phyloP scores from a whole-genome alignment of 2,888 invertebrate genomes.

The Sphaeridia pumilis region DNA sequence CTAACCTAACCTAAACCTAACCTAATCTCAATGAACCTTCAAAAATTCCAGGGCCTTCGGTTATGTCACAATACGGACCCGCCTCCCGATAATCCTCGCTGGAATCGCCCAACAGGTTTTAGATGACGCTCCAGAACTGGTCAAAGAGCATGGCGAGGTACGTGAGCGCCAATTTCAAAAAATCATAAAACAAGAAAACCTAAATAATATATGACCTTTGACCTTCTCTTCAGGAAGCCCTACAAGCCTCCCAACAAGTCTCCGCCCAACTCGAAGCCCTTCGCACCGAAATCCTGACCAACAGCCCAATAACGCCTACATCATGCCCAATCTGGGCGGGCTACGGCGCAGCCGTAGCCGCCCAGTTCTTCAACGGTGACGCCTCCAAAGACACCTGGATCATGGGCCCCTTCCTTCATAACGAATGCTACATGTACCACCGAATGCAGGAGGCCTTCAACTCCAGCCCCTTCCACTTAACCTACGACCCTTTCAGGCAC shows the following conservation, averaged over 20 bases:
- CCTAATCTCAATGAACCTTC: neutral
- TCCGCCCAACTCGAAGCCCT: slow-evolving; percentile 67
- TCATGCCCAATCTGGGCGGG: slow-evolving; percentile 52
- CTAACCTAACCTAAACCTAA: neutral
- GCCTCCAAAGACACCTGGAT: slow-evolving; percentile 50
- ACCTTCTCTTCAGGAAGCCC: slow-evolving; percentile 45
- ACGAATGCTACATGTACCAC: slow-evolving; percentile 84
- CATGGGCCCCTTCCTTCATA: slow-evolving; percentile 69
- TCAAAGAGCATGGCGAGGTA: slow-evolving; percentile 52
- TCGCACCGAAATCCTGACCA: slow-evolving; percentile 80
- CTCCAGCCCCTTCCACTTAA: slow-evolving; percentile 41
- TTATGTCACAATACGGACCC: slow-evolving; percentile 67
- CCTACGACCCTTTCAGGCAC: slow-evolving; percentile 64
- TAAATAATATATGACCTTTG: neutral
- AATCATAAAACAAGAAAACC: slow-evolving; percentile 1
- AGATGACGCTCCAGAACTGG: slow-evolving; percentile 53
- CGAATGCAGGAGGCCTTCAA: slow-evolving; percentile 28
- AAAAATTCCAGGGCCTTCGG: slow-evolving; percentile 61
- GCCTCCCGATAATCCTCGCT: slow-evolving; percentile 78
- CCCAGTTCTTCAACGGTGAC: slow-evolving; percentile 35
- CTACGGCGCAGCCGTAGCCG: slow-evolving; percentile 46
- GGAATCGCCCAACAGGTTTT: slow-evolving; percentile 69
- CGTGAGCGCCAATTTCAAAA: slow-evolving; percentile 18
- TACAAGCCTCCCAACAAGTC: slow-evolving; percentile 57
- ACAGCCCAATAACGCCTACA: slow-evolving; percentile 56